Evolutionary conservation across 2,113 vertebrate genomes (phyloP).

Genomic region (Neodontobutis hainanensis): DNA sequence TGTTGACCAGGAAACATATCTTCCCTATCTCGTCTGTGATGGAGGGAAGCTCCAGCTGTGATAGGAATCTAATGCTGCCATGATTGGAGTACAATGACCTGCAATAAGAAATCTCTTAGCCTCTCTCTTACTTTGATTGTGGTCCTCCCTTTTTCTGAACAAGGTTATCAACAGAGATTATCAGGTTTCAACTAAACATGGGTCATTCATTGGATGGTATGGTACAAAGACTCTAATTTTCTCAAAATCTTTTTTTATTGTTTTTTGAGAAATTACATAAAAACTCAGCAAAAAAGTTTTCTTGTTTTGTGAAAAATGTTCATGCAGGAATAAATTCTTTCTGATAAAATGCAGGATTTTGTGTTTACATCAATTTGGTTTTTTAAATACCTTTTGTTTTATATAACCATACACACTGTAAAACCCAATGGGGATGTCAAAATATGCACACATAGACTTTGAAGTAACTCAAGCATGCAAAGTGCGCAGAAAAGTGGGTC

Average conservation of each 20-base stretch:
- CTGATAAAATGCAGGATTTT: too few relatives aligned
- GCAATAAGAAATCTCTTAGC: conserved; percentile 17
- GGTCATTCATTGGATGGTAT: conserved; percentile 21
- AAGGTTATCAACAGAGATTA: conserved; percentile 67
- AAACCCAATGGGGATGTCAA: conserved; percentile 12
- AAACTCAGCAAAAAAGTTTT: too few relatives aligned
- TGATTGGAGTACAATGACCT: conserved; percentile 63
- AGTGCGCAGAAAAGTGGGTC: conserved; percentile 48
- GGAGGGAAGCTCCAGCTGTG: conserved; percentile 36
- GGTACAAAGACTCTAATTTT: conserved; percentile 3
- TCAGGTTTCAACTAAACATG: conserved; percentile 44
- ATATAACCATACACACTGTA: conserved; percentile 3
- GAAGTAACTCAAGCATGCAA: conserved; percentile 36
- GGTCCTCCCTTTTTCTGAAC: conserved; percentile 32
- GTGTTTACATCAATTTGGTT: too few relatives aligned
- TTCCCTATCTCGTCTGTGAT: conserved; percentile 35
- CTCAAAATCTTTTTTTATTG: conserved; percentile 4
- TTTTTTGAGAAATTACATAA: too few relatives aligned
- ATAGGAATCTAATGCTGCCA: conserved; percentile 62
- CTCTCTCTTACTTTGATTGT: conserved; percentile 11
- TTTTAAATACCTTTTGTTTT: background rate
- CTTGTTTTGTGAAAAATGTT: too few relatives aligned
- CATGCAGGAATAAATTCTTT: too few relatives aligned
- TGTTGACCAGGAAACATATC: conserved; percentile 52
- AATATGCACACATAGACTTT: conserved; percentile 28